Conservation (phyloP, 2,888 invertebrate species). For the Netelia virgata region DNA sequence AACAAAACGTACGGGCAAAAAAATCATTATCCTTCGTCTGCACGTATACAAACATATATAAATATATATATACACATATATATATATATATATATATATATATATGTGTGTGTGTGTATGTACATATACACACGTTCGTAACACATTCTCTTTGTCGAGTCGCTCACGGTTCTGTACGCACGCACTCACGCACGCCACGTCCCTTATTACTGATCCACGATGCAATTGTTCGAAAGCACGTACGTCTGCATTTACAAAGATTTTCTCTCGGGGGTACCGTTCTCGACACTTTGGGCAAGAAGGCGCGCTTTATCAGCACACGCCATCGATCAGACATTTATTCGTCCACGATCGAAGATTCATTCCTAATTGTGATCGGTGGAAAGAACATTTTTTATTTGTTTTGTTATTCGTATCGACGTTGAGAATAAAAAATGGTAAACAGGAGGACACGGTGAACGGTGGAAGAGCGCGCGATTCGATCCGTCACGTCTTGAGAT, state of each 20-base stretch:
- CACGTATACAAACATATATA: slow-evolving; percentile 55
- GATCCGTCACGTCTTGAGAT: too few relatives aligned
- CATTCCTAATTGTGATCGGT: too few relatives aligned
- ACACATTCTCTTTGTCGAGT: slow-evolving; percentile 42
- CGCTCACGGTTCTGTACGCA: slow-evolving; percentile 48
- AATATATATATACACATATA: slow-evolving; percentile 3
- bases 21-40: slow-evolving; percentile 70
- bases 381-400: too few relatives aligned
- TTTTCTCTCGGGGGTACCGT: neutral
- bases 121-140: slow-evolving; percentile 54
- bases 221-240: slow-evolving; percentile 38
- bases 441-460: too few relatives aligned
- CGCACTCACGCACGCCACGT: slow-evolving; percentile 39
- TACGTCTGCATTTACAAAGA: slow-evolving; percentile 41
- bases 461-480: too few relatives aligned
- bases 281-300: slow-evolving; percentile 9
- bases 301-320: slow-evolving; percentile 2
- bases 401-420: too few relatives aligned
- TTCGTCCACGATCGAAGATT: too few relatives aligned
- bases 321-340: too few relatives aligned
- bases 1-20: slow-evolving; percentile 70
- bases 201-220: slow-evolving; percentile 19
- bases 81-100: too few relatives aligned
- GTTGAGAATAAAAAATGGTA: too few relatives aligned
- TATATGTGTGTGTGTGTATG: neutral